Evolutionary conservation across 2,888 invertebrate species (phyloP), one percentile per base, ranked within the genome.

Genomic region (Beris chalybata): DNA sequence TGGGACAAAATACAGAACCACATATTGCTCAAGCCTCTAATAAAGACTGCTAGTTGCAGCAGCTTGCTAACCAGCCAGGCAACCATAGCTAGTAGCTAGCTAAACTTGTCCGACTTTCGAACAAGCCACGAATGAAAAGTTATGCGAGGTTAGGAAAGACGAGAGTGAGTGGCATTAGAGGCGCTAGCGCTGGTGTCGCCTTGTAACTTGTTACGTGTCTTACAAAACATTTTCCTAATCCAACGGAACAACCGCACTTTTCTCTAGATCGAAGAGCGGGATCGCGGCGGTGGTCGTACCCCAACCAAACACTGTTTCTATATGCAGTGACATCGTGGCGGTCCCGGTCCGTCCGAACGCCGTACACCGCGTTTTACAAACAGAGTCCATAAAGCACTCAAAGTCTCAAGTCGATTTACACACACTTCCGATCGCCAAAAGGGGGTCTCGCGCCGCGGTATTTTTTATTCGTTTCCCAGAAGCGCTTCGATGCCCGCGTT

Each of bases 361-460:
- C 22, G 22, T 22, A 22, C 22, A 7, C 22, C 43, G 38, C n/a
- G 31, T 13, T 7, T 5, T n/a, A 32, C 32, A 12, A 30, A 55
- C 30, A 32, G 31, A 55, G 12, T 7, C 43, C 15, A 32, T 38
- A 56, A 32, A 56, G 12, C 38, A 55, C 38, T 56, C 9, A 32
- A 13, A 12, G n/a, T 38, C 13, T 38, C 9, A n/a, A 38, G 38
- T 15, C 38, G 38, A 22, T 11, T 56, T n/a, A n/a, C n/a, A 38
- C 43, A 56, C 15, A 38, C 55, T 56, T 56, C 55, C 55, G 55
- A 56, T n/a, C n/a, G n/a, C 55, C 43, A 11, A 13, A 11, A 38
- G 55, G 9, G 38, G 38, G 38, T 7, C 7, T 7, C 7, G 38
- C 38, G 38, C n/a, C n/a, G 38, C 5, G 38, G 38, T 22, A 22